Conservation (phyloP, 2,113 vertebrate genomes). For the Nematolebias whitei region DNA sequence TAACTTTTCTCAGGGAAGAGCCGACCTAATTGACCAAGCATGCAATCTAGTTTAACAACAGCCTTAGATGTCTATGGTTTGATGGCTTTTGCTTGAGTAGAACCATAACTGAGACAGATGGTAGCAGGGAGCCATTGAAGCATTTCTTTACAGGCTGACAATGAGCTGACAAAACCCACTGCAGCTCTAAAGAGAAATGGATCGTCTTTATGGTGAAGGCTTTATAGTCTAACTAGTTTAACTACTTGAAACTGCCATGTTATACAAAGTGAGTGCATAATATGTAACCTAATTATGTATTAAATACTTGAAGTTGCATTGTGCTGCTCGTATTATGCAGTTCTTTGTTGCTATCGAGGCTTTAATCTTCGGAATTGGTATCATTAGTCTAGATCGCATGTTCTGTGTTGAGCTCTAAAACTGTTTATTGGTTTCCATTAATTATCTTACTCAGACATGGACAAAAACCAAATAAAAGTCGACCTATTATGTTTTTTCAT, state of each 20-base stretch:
- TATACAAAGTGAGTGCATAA: background rate
- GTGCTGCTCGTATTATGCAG: slow-evolving; percentile 34
- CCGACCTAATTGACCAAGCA: slow-evolving; percentile 70
- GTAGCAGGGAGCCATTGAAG: slow-evolving; percentile 45
- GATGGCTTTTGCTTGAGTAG: slow-evolving; percentile 68
- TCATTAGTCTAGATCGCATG: slow-evolving; percentile 41
- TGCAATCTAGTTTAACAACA: slow-evolving; percentile 56
- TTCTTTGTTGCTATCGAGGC: slow-evolving; percentile 37
- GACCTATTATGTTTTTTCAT: slow-evolving; percentile 57
- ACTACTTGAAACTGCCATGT: slow-evolving; percentile 27
- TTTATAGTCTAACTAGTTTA: slow-evolving; percentile 22
- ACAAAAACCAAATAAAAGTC: slow-evolving; percentile 52
- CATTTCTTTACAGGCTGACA: slow-evolving; percentile 61
- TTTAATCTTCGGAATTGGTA: slow-evolving; percentile 43
- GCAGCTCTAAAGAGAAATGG: slow-evolving; percentile 33
- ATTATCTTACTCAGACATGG: slow-evolving; percentile 53
- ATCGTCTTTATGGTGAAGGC: background rate
- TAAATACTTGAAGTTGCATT: slow-evolving; percentile 21
- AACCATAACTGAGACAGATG: slow-evolving; percentile 70
- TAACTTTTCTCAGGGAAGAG: slow-evolving; percentile 66
- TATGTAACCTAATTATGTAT: slow-evolving; percentile 30
- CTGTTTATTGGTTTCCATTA: slow-evolving; percentile 38
- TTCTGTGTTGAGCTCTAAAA: slow-evolving; percentile 42
- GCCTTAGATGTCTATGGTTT: slow-evolving; percentile 60
- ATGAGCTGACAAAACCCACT: slow-evolving; percentile 47